Evolutionary conservation across 2,888 invertebrate genomes (phyloP).

Genomic region (Tromatobia lineatoria): DNA sequence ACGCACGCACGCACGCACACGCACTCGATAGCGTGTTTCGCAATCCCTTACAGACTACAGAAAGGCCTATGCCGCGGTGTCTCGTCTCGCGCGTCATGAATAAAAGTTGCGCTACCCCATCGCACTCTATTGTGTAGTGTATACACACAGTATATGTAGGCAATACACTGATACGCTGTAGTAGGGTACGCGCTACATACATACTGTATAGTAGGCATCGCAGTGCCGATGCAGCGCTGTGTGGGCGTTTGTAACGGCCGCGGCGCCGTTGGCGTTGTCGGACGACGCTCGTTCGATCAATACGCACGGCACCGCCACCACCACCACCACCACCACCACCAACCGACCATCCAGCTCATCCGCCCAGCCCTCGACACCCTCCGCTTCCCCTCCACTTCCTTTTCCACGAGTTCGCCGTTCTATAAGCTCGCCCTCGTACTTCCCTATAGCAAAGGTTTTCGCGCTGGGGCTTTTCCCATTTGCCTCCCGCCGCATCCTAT

Average conservation of each 20-base stretch:
- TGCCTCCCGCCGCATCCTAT: conserved; percentile 46
- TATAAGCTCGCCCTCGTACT: conserved; percentile 5
- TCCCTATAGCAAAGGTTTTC: conserved; percentile 54
- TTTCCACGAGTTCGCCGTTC: conserved; percentile 47
- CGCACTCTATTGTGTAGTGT: neutral
- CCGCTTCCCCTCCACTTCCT: conserved; percentile 31
- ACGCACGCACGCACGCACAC: no score
- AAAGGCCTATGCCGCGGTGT: conserved; percentile 48
- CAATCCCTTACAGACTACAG: neutral
- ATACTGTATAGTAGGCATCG: conserved; percentile 3
- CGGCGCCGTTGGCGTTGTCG: conserved; percentile 72
- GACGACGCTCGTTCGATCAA: conserved; percentile 81
- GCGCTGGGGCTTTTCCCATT: conserved; percentile 64
- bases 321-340: conserved; percentile 69
- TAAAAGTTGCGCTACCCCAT: conserved; percentile 29
- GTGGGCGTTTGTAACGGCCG: conserved; percentile 76
- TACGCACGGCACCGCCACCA: conserved; percentile 80
- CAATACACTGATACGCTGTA: neutral
- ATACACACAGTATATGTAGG: neutral
- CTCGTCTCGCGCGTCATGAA: conserved; percentile 42
- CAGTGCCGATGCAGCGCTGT: conserved; percentile 25
- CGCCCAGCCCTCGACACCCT: conserved; percentile 38
- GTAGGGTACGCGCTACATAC: neutral
- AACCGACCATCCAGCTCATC: conserved; percentile 49
- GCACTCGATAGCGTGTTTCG: neutral